Conservation (phyloP, 2,113 vertebrate genomes). For the Rattus norvegicus region GRCr8 NC_086023.1:107124501-107125000, state of each 20-base stretch:
- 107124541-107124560: neutral
- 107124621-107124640: neutral
- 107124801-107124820: conserved; percentile 59
- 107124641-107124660: neutral
- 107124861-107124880: conserved; percentile 75
- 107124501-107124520: neutral
- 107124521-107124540: neutral
- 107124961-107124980: conserved; percentile 66
- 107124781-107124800: conserved; percentile 54
- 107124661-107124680: neutral
- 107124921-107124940: conserved; percentile 73
- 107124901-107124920: conserved; percentile 56
- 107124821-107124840: conserved; percentile 71
- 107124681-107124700: neutral
- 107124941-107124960: conserved; percentile 49
- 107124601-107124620: neutral
- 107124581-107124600: neutral
- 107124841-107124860: conserved; percentile 72
- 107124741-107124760: conserved; percentile 64
- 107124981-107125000: conserved; percentile 63
- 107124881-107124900: conserved; percentile 79
- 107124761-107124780: conserved; percentile 50
- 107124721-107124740: conserved; percentile 27
- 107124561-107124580: neutral
- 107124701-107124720: neutral